Base-by-base conservation (phyloP, 2,797 vertebrate species). In the Siniperca undulata region DNA sequence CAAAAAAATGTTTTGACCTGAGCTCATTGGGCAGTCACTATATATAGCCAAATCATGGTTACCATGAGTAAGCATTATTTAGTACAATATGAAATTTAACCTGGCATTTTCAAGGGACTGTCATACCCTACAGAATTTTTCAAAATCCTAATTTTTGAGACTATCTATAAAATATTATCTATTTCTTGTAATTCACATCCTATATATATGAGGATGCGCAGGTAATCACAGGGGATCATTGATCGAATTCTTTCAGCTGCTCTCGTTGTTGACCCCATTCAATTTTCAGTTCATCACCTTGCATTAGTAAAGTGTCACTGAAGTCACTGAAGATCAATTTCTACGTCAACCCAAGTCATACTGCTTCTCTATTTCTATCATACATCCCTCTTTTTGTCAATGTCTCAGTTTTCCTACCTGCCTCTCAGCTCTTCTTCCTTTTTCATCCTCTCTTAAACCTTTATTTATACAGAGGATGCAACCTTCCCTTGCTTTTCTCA, bases 401-500 rank as follows among this genome's bases (percentile, higher is more conserved):
- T 38, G 19, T 52, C n/a, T 34, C 17, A 20, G 19, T n/a, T 13
- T 16, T 42, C 46, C 22, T 58, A 48, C 38, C 36, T 60, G 22
- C 50, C 19, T 80, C 44, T 71, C 20, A 2, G n/a, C 27, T 67
- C 34, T 30, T 22, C 24, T 16, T 7, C 10, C 9, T 3, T n/a
- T 12, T 14, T 4, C 19, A 3, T 16, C 42, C 24, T 8, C 40
- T 58, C 27, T 44, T 48, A n/a, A 61, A 75, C 14, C 53, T 72
- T 44, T 58, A 75, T 84, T 64, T 79, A 59, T 50, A 36, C 19
- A 55, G 17, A 66, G 50, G 64, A 58, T 46, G 17, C 38, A 48
- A 48, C 61, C 17, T 38, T 81, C 40, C 7, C 36, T 56, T 56
- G 20, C 56, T 75, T 81, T 78, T 68, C 56, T 74, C 27, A 64